Evolutionary conservation across 2,797 vertebrate species (phyloP).

Genomic region (Rhodeus uyekii): DNA sequence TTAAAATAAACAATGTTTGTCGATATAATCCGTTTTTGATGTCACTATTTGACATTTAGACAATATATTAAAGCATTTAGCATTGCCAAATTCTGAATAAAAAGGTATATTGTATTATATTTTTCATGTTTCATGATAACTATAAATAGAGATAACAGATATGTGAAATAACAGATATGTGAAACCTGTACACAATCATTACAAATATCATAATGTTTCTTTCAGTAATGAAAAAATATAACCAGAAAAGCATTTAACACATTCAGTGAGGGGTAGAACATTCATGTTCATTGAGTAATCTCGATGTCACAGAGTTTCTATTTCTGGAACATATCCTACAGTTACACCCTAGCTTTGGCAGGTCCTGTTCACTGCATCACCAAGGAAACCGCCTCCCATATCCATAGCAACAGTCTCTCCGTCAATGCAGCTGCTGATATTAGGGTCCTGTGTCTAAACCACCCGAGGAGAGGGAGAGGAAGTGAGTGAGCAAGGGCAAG

Average conservation of each 20-base stretch:
- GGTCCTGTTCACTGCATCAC: conserved; percentile 76
- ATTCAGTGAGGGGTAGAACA: conserved; percentile 19
- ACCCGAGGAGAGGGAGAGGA: conserved; percentile 52
- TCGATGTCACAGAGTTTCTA: conserved; percentile 49
- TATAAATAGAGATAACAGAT: not conserved
- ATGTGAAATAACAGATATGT: not conserved
- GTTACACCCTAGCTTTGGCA: conserved; percentile 55
- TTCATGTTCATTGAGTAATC: conserved; percentile 22
- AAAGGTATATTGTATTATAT: not conserved
- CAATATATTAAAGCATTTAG: not conserved
- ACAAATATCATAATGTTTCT: not conserved
- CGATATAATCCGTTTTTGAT: not conserved
- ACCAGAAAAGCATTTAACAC: conserved; percentile 4
- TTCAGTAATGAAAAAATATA: not conserved
- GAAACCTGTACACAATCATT: not conserved
- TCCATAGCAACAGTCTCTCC: conserved; percentile 75
- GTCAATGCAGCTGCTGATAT: conserved; percentile 68
- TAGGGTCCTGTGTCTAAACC: conserved; percentile 59
- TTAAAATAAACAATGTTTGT: not conserved
- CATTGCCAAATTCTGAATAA: not conserved
- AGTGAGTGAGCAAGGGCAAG: conserved; percentile 35
- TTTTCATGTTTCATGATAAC: not conserved
- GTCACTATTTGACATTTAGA: not conserved
- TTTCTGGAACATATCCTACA: conserved; percentile 58
- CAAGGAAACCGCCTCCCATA: conserved; percentile 82